phyloP scores from a whole-genome alignment of 1,140 invertebrate genomes.

The Leptinotarsa lineolata region DNA sequence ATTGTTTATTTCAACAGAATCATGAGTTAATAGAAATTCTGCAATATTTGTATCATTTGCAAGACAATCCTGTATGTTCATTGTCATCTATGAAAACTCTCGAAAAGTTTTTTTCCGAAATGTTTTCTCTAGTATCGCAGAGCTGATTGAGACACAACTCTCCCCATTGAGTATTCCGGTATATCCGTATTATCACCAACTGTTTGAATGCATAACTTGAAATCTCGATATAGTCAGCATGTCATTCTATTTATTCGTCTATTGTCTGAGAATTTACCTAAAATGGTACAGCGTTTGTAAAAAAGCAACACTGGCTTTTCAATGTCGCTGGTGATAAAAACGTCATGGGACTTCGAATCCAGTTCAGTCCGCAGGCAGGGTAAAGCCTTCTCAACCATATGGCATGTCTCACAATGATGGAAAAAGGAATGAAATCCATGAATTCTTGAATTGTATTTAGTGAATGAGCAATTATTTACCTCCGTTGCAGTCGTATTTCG shows the following conservation, averaged over 20 bases:
- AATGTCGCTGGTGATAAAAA: conserved; percentile 16
- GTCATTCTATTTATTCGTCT: conserved; percentile 5
- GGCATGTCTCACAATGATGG: conserved; percentile 5
- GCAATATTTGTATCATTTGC: too few species aligned
- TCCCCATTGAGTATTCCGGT: background rate
- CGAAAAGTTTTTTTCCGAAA: too few species aligned
- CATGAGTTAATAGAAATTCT: too few species aligned
- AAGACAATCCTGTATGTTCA: too few species aligned
- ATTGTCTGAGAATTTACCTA: conserved; percentile 25
- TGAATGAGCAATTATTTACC: background rate
- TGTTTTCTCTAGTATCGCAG: too few species aligned
- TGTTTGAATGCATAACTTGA: background rate
- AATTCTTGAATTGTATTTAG: background rate
- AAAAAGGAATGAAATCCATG: conserved; percentile 8
- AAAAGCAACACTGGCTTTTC: conserved; percentile 10
- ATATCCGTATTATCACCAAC: background rate
- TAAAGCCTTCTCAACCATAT: background rate
- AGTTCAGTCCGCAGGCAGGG: background rate
- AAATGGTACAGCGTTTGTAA: background rate
- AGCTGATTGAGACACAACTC: too few species aligned
- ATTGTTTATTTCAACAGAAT: too few species aligned
- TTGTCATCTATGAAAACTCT: too few species aligned
- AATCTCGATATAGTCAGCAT: conserved; percentile 1
- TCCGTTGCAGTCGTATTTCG: background rate
- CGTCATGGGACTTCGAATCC: conserved; percentile 1